Evolutionary conservation across 2,113 vertebrate genomes (phyloP).

Genomic region (Acinonyx jubatus): DNA sequence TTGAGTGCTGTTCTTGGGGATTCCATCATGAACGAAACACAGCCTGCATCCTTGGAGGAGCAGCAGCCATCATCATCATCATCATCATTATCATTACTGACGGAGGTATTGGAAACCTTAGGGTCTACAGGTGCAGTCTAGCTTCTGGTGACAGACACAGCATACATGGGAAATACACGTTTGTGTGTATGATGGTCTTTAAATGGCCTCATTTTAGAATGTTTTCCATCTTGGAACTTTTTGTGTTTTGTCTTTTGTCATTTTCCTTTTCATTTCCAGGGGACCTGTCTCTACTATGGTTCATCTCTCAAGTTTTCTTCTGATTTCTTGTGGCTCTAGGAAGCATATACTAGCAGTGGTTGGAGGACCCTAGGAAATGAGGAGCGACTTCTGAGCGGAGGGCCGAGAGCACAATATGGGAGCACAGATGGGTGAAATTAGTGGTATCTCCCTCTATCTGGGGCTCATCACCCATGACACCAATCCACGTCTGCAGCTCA

Average conservation of each 20-base stretch:
- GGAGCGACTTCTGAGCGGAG: background rate
- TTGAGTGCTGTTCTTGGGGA: no score
- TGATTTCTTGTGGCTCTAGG: background rate
- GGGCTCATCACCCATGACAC: background rate
- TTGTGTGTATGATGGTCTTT: background rate
- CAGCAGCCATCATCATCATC: no score
- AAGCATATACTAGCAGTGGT: background rate
- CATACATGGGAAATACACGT: background rate
- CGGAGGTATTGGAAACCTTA: background rate
- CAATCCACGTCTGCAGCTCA: background rate
- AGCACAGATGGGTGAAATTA: background rate
- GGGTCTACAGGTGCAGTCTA: no score
- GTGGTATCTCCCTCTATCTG: background rate
- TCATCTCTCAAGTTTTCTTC: background rate
- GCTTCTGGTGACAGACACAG: background rate
- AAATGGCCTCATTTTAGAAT: background rate
- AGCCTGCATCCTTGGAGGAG: no score
- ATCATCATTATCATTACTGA: background rate
- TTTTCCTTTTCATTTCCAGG: background rate
- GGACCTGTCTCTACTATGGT: background rate
- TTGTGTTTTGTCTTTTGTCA: background rate
- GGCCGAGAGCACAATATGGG: background rate
- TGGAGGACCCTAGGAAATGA: background rate
- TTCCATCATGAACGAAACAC: fast-evolving
- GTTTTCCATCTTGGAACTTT: background rate